These are phyloP conservation scores for Agrotis puta DNA, from an alignment of 2,888 invertebrate genomes.

Conservation along the genomic window DNA sequence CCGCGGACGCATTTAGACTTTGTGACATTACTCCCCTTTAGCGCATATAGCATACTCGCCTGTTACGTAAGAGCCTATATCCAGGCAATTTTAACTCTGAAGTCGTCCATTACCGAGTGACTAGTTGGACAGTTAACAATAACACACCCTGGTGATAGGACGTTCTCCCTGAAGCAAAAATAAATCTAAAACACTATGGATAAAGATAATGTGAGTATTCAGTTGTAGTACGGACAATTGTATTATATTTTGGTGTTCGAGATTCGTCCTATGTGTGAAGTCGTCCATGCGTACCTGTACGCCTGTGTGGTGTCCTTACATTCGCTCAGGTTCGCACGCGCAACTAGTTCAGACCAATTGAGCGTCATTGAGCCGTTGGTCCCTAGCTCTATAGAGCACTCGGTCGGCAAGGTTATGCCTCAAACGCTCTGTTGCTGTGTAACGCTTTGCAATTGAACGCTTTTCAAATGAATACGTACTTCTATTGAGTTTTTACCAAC, in stretches of 20 bases:
- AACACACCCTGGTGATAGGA: conserved; percentile 37
- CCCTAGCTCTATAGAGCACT: conserved; percentile 81
- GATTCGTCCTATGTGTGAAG: conserved; percentile 60
- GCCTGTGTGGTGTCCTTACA: conserved; percentile 76
- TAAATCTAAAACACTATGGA: conserved; percentile 40
- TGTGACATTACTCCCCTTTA: conserved; percentile 82
- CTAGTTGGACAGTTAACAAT: conserved; percentile 43
- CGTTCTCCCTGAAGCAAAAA: conserved; percentile 30
- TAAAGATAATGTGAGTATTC: conserved; percentile 52
- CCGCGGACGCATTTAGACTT: conserved; percentile 88
- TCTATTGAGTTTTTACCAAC: conserved; percentile 52
- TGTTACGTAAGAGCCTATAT: conserved; percentile 69
- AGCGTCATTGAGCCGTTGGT: conserved; percentile 85
- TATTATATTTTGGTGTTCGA: conserved; percentile 51
- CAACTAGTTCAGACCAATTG: conserved; percentile 89
- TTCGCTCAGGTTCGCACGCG: conserved; percentile 84
- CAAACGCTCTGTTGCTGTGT: conserved; percentile 60
- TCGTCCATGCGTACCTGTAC: conserved; percentile 67
- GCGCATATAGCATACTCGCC: conserved; percentile 65
- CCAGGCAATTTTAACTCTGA: conserved; percentile 63
- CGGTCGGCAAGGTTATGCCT: conserved; percentile 84
- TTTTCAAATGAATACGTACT: conserved; percentile 59
- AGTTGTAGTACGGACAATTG: conserved; percentile 41
- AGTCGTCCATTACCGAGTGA: conserved; percentile 39
- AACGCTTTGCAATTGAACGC: conserved; percentile 66